Base-by-base conservation (phyloP, 2,888 invertebrate genomes). In the Acronicta leporina region DNA sequence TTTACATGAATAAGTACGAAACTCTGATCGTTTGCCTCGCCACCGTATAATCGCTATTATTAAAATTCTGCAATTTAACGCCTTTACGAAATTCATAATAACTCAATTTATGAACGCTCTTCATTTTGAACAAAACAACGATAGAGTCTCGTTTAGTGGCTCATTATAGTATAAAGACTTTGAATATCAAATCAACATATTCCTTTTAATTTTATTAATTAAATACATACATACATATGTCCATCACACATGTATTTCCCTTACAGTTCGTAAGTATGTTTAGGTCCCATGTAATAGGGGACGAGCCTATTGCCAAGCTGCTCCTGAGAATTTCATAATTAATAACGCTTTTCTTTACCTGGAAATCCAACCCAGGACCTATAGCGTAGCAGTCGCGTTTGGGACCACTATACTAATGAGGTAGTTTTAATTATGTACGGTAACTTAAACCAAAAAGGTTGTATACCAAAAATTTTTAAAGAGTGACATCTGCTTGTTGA, bases 71-170 rank as follows among this genome's bases (percentile, higher is more conserved):
- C 84, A 89, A 88, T 91, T 89, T 90, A 83, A 89, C 90, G 91
- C 92, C 87, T 91, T 87, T 82, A 82, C 82, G 73, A 87, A 89
- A 87, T 87, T 82, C 46, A 85, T 92, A 92, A 92, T 92, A 84
- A 91, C 92, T 92, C 87, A 91, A 92, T 92, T 89, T 87, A 85
- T 84, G 82, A 77, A 77, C 63, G 68, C 64, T 81, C 87, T 86
- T 86, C 73, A 68, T 75, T 54, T 79, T 68, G n/a, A 65, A 52
- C 64, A 75, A 85, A 86, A 83, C 80, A 81, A 73, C 80, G 75
- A 80, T 77, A 76, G 73, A 80, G 79, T 83, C 72, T 75, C 73
- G 82, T 82, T 83, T 80, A 82, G 80, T 77, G 76, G 76, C 56
- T 84, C 83, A 87, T 91, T 89, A 88, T 79, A 20, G 20, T 20